These are phyloP conservation scores for Heteromormyrus szaboi DNA, from an alignment of 2,797 vertebrate species.

Conservation along the genomic window DNA sequence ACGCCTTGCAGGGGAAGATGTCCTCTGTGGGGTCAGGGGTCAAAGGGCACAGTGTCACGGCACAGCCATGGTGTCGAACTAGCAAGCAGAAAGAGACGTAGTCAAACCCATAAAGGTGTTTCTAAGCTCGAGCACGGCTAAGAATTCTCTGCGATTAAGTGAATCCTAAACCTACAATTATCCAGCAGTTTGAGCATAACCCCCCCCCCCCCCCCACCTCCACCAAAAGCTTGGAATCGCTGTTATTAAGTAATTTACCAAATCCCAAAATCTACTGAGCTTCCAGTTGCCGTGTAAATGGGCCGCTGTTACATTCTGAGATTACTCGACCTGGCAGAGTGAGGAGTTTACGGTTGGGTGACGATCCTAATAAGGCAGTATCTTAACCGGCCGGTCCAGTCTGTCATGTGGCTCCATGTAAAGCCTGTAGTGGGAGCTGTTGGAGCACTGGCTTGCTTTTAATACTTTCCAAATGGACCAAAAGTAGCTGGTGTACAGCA, in stretches of 20 bases:
- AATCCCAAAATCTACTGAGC: not conserved
- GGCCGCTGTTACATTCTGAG: not conserved
- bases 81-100: not conserved
- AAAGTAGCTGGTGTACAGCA: not conserved
- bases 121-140: not conserved
- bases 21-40: constrained; percentile 58
- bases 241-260: constrained; percentile 2
- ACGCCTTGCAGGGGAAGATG: constrained; percentile 80
- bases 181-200: not conserved
- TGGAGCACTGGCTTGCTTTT: not conserved
- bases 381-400: not conserved
- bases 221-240: not conserved
- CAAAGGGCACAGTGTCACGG: not conserved
- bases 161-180: not conserved
- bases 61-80: not conserved
- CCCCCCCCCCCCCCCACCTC: not conserved
- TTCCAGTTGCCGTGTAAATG: not conserved
- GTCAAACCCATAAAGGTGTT: not conserved
- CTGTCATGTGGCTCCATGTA: not conserved
- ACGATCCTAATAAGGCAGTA: not conserved
- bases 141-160: not conserved
- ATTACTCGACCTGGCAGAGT: not conserved
- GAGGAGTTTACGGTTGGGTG: not conserved
- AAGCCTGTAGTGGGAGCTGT: not conserved
- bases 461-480: not conserved